Evolutionary conservation across 2,113 vertebrate species (phyloP).

Genomic region (Syrmaticus mikado): DNA sequence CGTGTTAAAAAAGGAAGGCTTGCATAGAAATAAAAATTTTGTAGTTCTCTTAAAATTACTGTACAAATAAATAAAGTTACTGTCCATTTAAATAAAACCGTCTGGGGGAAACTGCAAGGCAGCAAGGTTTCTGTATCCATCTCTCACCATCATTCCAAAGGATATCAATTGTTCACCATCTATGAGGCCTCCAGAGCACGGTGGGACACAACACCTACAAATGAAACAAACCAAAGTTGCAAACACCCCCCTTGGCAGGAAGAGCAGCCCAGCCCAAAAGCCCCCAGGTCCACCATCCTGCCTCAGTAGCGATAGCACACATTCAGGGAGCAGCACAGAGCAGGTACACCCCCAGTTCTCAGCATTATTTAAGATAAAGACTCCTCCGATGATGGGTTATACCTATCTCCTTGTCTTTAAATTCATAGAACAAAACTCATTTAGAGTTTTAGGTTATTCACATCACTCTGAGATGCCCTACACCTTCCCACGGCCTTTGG

Average conservation of each 20-base stretch:
- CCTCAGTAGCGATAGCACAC: rapidly evolving
- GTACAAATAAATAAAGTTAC: constrained; percentile 54
- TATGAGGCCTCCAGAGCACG: background rate
- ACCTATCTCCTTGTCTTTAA: background rate
- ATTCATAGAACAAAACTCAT: background rate
- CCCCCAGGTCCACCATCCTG: background rate
- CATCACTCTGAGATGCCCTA: background rate
- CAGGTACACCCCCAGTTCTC: background rate
- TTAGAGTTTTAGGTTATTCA: background rate
- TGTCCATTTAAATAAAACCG: background rate
- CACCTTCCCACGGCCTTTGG: background rate
- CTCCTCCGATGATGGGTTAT: background rate
- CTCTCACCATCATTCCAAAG: background rate
- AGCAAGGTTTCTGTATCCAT: rapidly evolving
- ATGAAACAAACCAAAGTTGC: rapidly evolving
- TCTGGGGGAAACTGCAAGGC: background rate
- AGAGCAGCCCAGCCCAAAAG: background rate
- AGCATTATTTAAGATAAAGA: background rate
- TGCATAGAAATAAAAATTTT: background rate
- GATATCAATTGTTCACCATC: background rate
- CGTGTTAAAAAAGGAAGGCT: background rate
- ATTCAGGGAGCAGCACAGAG: background rate
- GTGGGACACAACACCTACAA: background rate
- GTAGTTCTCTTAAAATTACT: constrained; percentile 30
- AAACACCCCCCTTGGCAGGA: rapidly evolving